Evolutionary conservation across 2,888 invertebrate genomes (phyloP).

Genomic region (Baccha elongata): DNA sequence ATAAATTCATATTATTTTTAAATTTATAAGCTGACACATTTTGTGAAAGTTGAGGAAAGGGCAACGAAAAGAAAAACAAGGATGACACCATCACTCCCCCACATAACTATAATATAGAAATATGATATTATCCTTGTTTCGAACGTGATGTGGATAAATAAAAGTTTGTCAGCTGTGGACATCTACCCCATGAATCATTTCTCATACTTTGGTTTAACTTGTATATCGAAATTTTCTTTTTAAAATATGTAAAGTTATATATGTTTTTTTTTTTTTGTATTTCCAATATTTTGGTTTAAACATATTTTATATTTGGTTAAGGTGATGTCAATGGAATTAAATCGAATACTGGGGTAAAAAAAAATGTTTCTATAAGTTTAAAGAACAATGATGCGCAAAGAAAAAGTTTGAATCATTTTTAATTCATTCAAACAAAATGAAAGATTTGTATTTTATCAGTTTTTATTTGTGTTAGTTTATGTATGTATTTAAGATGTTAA

Average conservation of each 20-base stretch:
- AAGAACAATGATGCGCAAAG: too few relatives aligned
- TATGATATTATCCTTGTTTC: conserved; percentile 39
- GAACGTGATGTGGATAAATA: conserved; percentile 58
- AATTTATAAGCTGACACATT: conserved; percentile 49
- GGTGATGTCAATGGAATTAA: background rate
- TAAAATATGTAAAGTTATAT: too few relatives aligned
- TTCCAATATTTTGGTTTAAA: background rate
- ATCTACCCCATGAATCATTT: conserved; percentile 47
- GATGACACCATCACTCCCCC: background rate
- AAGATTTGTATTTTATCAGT: too few relatives aligned
- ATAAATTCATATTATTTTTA: conserved; percentile 35
- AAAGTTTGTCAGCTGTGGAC: conserved; percentile 49
- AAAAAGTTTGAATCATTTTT: too few relatives aligned
- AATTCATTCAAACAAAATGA: too few relatives aligned
- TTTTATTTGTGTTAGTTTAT: too few relatives aligned
- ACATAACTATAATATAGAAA: background rate
- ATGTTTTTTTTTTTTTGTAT: background rate
- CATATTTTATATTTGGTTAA: too few relatives aligned
- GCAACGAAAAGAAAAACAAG: background rate
- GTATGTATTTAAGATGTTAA: too few relatives aligned
- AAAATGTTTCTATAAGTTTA: too few relatives aligned
- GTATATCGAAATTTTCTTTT: background rate
- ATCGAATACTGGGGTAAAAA: background rate
- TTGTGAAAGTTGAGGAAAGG: conserved; percentile 1
- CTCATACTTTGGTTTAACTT: conserved; percentile 24